Base-by-base conservation (phyloP, 2,797 vertebrate genomes). In the Staurois parvus region DNA sequence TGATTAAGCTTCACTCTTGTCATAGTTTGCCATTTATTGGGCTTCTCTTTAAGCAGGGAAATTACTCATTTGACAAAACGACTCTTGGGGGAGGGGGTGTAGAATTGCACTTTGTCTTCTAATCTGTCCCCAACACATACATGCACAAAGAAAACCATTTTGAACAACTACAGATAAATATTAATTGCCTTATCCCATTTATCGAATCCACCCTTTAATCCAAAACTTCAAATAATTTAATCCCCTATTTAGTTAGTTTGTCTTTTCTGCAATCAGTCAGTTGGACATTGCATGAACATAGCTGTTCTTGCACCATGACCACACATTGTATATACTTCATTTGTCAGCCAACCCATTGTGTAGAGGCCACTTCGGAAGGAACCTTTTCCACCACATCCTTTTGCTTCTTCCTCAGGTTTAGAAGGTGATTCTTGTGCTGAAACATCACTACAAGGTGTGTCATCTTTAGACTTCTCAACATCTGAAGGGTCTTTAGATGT, bases 191-290 rank as follows among this genome's bases (percentile, higher is more conserved):
- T 17, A 13, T 13, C 34, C 64, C n/a, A 48, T 32, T 68, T 26
- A 56, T 34, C 17, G 34, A 59, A 17, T 28, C 29, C 42, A 68
- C 67, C 52, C 12, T 5, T 62, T 26, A 40, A 62, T 72, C 34
- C n/a, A 30, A 81, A 81, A 72, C 29, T 45, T 5, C 45, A 52
- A 81, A 81, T 81, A 81, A 81, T 72, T 81, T 81, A 81, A 32
- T 24, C 52, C 48, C 10, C 52, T 29, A 48, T 81, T n/a, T 62
- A 81, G 30, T 72, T 81, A 40, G 5, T 45, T 32, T 62, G 42
- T 48, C n/a, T n/a, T 28, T 37, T 37, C 21, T 52, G 45, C 45
- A 48, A 13, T 3, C 15, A 17, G 48, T 52, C 13, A 52, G 48
- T 52, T 15, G 13, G 17, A 52, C 4, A 9, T 42, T 42, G 40